Evolutionary conservation across 92 coral and sea anemone genomes (phyloP), one percentile per base, ranked within the genome.

Genomic region (Paragorgia papillata): DNA sequence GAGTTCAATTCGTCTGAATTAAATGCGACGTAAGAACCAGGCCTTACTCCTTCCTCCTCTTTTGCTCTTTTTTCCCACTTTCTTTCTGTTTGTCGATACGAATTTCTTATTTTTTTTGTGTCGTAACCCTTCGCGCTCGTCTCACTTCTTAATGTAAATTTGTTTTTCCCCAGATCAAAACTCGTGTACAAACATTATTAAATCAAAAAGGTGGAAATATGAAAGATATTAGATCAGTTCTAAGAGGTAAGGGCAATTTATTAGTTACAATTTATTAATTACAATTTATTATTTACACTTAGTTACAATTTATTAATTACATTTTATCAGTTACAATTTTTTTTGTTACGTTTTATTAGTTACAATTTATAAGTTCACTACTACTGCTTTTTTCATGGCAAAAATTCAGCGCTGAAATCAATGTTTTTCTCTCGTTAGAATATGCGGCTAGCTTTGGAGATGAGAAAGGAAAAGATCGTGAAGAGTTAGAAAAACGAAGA

Each of bases 371-470:
- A n/a, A n/a, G n/a, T n/a, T n/a, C n/a, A n/a, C n/a, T n/a, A n/a
- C n/a, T n/a, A n/a, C n/a, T n/a, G n/a, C n/a, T n/a, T n/a, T n/a
- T n/a, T n/a, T n/a, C n/a, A n/a, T n/a, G n/a, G n/a, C n/a, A n/a
- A n/a, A 26, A 46, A 0, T 65, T 68, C 35, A 39, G 29, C 44
- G 26, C 24, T 20, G 17, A 28, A 28, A 17, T 4, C 21, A 17
- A 60, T 14, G 66, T 28, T 60, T 60, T 58, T 1, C 10, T 12
- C 3, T 66, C 58, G 27, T 40, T 61, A 94, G 98, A 94, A 83
- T 94, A 89, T 57, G 98, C 98, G 3, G 98, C 98, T 26, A 94
- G 98, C 71, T 96, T 94, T 49, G 98, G 98, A 37, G 98, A 94
- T 53, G 98, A 96, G 61, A 91, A 80, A 74, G 92, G 98, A 59